These are phyloP conservation scores for Rhinolophus ferrumequinum DNA, from an alignment of 2,113 vertebrate species.

Conservation along the genomic window DNA sequence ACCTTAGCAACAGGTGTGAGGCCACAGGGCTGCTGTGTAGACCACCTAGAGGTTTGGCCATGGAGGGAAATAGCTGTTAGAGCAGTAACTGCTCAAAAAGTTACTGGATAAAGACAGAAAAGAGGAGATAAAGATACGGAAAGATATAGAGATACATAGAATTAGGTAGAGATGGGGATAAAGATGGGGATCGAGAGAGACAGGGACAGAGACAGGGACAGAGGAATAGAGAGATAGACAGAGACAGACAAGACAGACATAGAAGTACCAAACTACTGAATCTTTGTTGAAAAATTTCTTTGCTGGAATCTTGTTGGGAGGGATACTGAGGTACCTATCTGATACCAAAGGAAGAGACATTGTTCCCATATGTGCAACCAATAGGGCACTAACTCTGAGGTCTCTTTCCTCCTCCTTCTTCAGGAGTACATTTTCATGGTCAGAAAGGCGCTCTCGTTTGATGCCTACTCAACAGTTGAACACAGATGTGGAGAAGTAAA, in stretches of 20 bases:
- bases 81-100: not conserved
- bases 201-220: not conserved
- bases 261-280: not conserved
- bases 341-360: not conserved
- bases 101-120: not conserved
- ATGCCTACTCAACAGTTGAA: not conserved
- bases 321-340: not conserved
- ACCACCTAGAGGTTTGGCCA: not conserved
- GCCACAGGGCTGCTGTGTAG: fast-evolving
- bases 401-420: not conserved
- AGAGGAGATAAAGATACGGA: not conserved
- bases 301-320: not conserved
- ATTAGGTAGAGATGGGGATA: not conserved
- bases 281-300: not conserved
- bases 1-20: not conserved
- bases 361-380: not conserved
- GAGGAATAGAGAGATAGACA: not conserved
- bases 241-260: not conserved
- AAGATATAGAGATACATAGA: not conserved
- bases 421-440: not conserved
- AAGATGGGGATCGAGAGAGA: not conserved
- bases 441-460: not conserved
- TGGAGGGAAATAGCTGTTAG: not conserved
- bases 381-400: no score
- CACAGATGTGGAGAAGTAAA: not conserved